Evolutionary conservation across 2,888 invertebrate genomes (phyloP).

Genomic region (Altica lythri): DNA sequence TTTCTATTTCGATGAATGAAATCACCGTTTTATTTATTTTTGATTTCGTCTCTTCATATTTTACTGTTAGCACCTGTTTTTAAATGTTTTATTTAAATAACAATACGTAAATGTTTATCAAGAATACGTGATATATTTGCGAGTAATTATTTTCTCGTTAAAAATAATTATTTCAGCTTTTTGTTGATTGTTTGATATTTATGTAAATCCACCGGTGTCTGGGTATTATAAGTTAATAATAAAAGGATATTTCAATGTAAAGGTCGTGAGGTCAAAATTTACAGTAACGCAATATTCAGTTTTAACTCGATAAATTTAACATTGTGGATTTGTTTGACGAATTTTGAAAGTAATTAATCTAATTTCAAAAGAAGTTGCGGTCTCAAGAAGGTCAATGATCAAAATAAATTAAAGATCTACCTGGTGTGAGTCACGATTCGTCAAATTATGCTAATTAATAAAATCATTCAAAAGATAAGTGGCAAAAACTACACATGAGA

Average conservation of each 20-base stretch:
- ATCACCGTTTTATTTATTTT: conserved; percentile 38
- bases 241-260: too few relatives aligned
- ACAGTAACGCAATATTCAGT: background rate
- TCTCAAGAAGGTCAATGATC: too few relatives aligned
- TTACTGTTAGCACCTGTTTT: conserved; percentile 10
- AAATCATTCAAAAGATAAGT: too few relatives aligned
- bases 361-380: too few relatives aligned
- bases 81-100: conserved; percentile 6
- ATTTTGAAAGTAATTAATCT: too few relatives aligned
- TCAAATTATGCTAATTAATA: too few relatives aligned
- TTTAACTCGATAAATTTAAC: too few relatives aligned
- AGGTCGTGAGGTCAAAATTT: background rate
- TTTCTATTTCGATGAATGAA: conserved; percentile 50
- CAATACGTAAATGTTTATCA: background rate
- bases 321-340: too few relatives aligned
- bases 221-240: background rate
- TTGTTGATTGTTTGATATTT: background rate
- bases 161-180: background rate
- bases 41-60: conserved; percentile 17
- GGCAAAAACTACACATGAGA: too few relatives aligned
- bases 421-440: too few relatives aligned
- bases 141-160: background rate
- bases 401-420: too few relatives aligned
- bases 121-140: background rate
- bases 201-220: background rate